These are phyloP conservation scores for Clarias fuscus DNA, from an alignment of 2,797 vertebrate genomes.

Conservation along the genomic window DNA sequence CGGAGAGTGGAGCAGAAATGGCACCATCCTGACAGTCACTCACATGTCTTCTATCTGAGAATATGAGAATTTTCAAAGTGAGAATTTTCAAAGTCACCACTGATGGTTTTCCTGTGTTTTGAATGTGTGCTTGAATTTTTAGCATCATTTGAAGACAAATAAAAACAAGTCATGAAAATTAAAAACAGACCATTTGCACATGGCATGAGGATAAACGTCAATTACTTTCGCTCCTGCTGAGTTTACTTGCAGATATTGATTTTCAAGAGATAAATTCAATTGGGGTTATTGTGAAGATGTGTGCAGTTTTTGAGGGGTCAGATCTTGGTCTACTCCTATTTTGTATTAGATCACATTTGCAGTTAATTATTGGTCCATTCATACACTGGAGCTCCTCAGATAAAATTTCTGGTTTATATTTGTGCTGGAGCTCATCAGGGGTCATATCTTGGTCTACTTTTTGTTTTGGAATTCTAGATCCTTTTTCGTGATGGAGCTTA, in stretches of 20 bases:
- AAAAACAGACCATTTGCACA: neutral
- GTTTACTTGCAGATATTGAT: neutral
- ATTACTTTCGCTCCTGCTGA: neutral
- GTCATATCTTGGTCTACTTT: neutral
- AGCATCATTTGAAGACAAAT: neutral
- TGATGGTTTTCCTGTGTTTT: neutral
- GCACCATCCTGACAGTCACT: conserved; percentile 3
- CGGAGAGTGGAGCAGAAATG: conserved; percentile 31
- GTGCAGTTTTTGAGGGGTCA: neutral
- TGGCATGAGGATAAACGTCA: neutral
- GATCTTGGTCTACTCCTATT: neutral
- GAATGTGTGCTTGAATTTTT: neutral
- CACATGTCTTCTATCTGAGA: conserved; percentile 10
- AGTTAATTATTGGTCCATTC: neutral
- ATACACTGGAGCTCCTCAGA: neutral
- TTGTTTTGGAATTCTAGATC: neutral
- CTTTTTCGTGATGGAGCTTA: too few species aligned
- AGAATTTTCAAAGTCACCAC: neutral
- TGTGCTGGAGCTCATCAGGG: neutral
- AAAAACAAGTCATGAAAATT: neutral
- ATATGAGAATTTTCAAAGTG: too few species aligned
- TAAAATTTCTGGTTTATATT: neutral
- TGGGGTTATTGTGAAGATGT: neutral
- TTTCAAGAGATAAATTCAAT: too few species aligned
- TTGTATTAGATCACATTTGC: too few species aligned